Base-by-base conservation (phyloP, 2,797 vertebrate species). In the Syncerus caffer region DNA sequence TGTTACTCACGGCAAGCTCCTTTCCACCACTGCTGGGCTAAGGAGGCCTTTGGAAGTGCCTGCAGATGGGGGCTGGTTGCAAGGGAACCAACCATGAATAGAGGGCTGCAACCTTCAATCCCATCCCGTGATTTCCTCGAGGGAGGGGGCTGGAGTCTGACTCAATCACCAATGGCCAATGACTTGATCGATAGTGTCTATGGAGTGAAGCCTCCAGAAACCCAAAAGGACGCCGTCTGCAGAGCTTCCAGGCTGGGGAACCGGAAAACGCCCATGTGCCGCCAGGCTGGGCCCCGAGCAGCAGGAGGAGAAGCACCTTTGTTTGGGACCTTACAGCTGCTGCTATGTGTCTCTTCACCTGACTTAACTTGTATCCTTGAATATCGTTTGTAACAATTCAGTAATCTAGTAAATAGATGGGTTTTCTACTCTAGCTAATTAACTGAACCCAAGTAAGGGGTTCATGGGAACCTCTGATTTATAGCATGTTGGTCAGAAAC, bases 261-360 rank as follows among this genome's bases (percentile, higher is more conserved):
- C 19, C 9, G 25, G 51, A 27, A 64, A 1, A 4, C 0, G 7
- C 42, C 53, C n/a, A 25, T 0, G 1, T 4, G 31, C 58, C 94
- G 25, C 27, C 31, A 7, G 5, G 1, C 57, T 19, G 13, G 23
- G 47, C 47, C 67, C 55, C 45, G 62, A 31, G 47, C 7, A n/a
- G 93, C 53, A n/a, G 0, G 12, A n/a, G 0, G 8, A 89, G 57
- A 55, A 47, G 71, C 13, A 31, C n/a, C 38, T 50, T 38, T n/a
- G 27, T 11, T 51, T 25, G 42, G 84, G 27, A 45, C 74, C 8
- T 8, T 4, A 17, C 11, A 23, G 34, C 38, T 27, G 17, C 47
- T 16, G n/a, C 16, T 23, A 2, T 1, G 4, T 9, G 1, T 42
- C 58, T 45, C 51, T 60, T 64, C 55, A 3, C 29, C 21, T 3